Conservation (phyloP, 2,113 vertebrate genomes). For the Lethenteron reissneri region DNA sequence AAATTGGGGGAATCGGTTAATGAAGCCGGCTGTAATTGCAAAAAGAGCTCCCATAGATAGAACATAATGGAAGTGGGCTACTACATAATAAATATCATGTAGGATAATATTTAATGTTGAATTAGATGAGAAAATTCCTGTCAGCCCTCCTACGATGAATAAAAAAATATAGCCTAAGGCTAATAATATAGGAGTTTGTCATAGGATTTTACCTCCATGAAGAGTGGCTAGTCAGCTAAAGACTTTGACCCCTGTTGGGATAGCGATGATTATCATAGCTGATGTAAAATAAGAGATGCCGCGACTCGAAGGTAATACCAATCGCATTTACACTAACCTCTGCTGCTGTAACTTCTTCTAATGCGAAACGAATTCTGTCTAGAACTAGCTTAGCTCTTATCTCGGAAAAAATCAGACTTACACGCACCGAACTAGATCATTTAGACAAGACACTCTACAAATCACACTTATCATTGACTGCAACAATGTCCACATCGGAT, state of each 20-base stretch:
- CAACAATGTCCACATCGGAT: too few relatives aligned
- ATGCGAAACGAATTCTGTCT: too few relatives aligned
- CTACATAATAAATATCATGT: slow-evolving; percentile 16
- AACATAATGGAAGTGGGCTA: slow-evolving; percentile 15
- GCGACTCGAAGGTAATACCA: too few relatives aligned
- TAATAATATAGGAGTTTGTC: slow-evolving; percentile 13
- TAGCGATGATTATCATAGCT: slow-evolving; percentile 18
- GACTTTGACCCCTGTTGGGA: slow-evolving; percentile 13
- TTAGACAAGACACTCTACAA: too few relatives aligned
- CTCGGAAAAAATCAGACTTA: too few relatives aligned
- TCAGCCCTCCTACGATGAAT: slow-evolving; percentile 12
- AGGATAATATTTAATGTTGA: slow-evolving; percentile 14
- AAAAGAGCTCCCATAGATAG: slow-evolving; percentile 12
- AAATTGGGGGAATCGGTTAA: slow-evolving; percentile 12
- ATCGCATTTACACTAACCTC: too few relatives aligned
- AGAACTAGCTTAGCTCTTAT: too few relatives aligned
- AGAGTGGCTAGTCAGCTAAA: slow-evolving; percentile 13
- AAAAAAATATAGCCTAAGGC: slow-evolving; percentile 14
- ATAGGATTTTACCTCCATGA: slow-evolving; percentile 14
- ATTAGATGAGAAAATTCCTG: slow-evolving; percentile 14
- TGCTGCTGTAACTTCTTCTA: too few relatives aligned
- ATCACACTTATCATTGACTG: too few relatives aligned
- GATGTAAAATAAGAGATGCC: slow-evolving; percentile 16
- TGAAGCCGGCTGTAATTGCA: slow-evolving; percentile 10
- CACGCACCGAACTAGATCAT: too few relatives aligned